Conservation (phyloP, 2,113 vertebrate species). For the Equus przewalskii region DNA sequence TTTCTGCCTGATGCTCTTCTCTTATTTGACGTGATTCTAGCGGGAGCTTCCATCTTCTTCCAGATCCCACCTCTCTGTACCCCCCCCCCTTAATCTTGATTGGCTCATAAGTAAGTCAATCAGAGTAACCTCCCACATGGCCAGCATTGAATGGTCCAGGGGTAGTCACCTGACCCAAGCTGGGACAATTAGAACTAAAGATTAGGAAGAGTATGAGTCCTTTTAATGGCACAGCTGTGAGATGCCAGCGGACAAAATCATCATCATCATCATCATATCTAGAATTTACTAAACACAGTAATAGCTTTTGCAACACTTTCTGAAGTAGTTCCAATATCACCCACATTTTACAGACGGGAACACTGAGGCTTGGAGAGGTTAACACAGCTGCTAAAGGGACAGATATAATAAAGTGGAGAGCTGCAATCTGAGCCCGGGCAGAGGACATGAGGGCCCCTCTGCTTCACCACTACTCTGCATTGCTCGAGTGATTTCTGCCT, state of each 20-base stretch:
- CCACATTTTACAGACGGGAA: background rate
- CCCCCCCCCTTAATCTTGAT: background rate
- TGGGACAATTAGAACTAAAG: background rate
- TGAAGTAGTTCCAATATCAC: background rate
- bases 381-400: background rate
- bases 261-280: background rate
- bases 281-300: background rate
- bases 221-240: background rate
- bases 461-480: background rate
- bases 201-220: background rate
- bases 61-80: background rate
- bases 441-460: fast-evolving
- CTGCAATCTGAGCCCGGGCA: background rate
- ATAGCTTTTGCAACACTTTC: background rate
- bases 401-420: background rate
- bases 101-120: background rate
- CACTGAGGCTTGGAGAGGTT: background rate
- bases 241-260: background rate
- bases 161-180: background rate
- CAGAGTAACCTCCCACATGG: background rate
- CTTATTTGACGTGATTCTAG: background rate
- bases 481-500: background rate
- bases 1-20: background rate
- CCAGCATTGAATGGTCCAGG: background rate
- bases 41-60: background rate